Percentiles rank a stretch among this genome's conserved stretches.
phyloP scores from a whole-genome alignment of 2,888 invertebrate species.

The Keiferia lycopersicella region DNA sequence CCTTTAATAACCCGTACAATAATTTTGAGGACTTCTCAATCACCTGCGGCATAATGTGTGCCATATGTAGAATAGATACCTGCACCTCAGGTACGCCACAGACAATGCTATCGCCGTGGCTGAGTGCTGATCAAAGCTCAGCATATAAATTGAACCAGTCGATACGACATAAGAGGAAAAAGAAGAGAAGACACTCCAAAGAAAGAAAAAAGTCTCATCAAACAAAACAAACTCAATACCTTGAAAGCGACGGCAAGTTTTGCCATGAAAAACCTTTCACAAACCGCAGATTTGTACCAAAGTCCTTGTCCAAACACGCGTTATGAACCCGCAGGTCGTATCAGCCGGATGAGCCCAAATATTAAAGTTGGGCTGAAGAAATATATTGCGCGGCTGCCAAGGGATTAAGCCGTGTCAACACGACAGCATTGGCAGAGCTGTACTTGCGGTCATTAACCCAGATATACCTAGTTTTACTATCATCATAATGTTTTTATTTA shows the following conservation, averaged over 20 bases:
- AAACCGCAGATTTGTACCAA: constrained; percentile 44
- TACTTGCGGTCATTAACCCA: constrained; percentile 24
- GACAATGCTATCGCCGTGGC: too few relatives aligned
- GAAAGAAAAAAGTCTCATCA: neutral
- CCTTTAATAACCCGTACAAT: too few relatives aligned
- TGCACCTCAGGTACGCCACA: too few relatives aligned
- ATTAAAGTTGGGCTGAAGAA: constrained; percentile 71
- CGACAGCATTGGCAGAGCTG: constrained; percentile 16
- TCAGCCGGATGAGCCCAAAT: constrained; percentile 58
- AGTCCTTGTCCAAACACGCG: constrained; percentile 53
- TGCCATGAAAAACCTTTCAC: constrained; percentile 37
- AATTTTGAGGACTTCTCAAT: too few relatives aligned
- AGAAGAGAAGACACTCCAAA: neutral
- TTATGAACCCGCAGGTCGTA: constrained; percentile 59
- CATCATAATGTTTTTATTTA: neutral
- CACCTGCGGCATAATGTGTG: too few relatives aligned
- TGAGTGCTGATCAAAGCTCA: too few relatives aligned
- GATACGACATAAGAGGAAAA: too few relatives aligned
- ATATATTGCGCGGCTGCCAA: constrained; percentile 60
- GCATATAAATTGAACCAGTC: too few relatives aligned
- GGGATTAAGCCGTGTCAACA: constrained; percentile 59
- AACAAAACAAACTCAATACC: constrained; percentile 14
- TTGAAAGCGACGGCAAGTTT: neutral
- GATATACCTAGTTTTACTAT: neutral
- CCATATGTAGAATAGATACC: too few relatives aligned